Evolutionary conservation across 2,888 invertebrate species (phyloP), one percentile per base, ranked within the genome.

Genomic region (Phlogophora meticulosa): DNA sequence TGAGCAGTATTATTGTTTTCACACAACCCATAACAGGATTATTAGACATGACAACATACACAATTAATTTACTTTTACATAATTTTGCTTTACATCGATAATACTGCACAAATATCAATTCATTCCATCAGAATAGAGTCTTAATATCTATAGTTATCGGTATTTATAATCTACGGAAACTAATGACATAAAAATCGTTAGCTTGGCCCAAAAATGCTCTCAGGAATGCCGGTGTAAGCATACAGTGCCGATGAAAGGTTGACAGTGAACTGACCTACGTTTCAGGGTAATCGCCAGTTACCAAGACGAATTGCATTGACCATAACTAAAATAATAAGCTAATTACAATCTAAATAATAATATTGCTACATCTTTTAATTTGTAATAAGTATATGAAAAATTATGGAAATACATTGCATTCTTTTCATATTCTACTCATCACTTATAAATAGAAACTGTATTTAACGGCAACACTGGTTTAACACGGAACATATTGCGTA

Each of bases 141-240:
- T 88, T 90, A 89, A 85, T 80, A 65, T 51, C 63, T 70, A 76
- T 59, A 75, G 43, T 69, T 75, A 76, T 59, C 42, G 59, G 38
- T 76, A 61, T 76, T 72, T 71, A 63, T 78, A 84, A 76, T 72
- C 74, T 82, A 86, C 56, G 70, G 78, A 62, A 76, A 78, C 69
- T 76, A 83, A 82, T 74, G 78, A 76, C 74, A 78, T 74, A 61
- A 71, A 71, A 76, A 74, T 67, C 78, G 57, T 78, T 78, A 86
- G 85, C 82, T 88, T 85, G 85, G 83, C 88, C 87, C 80, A 87
- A 90, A 90, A 91, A 82, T 90, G 90, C 90, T 86, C 22, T 81
- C 53, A 88, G 91, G 90, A 91, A 91, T 91, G 91, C 88, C 77
- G 85, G 57, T 86, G 69, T 76, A 80, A 87, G 88, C 88, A 88